A percentile compares a stretch with the other conserved stretches of the same genome.
Evolutionary conservation across 2,113 vertebrate genomes (phyloP).

Genomic region (Chrysemys picta): DNA sequence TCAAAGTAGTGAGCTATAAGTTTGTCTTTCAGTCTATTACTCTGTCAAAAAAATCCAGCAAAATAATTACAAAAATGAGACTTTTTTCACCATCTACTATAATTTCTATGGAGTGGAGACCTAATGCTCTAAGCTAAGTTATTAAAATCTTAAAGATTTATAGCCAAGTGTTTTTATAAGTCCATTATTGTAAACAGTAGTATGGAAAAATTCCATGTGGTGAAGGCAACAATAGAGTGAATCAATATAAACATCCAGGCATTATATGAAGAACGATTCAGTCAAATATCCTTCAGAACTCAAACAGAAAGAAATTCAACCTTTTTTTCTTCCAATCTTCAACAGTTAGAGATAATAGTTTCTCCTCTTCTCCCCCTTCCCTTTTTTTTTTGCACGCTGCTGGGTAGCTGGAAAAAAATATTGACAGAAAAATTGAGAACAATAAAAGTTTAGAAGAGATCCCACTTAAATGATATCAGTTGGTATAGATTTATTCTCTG

Average conservation of each 20-base stretch:
- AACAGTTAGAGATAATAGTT: not conserved
- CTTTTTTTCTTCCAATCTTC: not conserved
- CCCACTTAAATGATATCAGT: not conserved
- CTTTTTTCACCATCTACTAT: not conserved
- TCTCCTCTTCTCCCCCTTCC: not conserved
- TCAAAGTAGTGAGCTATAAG: not conserved
- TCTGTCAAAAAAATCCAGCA: not conserved
- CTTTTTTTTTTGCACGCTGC: not conserved
- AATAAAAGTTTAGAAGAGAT: constrained; percentile 8
- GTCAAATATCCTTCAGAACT: not conserved
- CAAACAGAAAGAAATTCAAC: not conserved
- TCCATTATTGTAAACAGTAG: not conserved
- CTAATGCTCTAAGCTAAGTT: not conserved
- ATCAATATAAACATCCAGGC: not conserved
- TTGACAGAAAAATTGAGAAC: not conserved
- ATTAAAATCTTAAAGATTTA: not conserved
- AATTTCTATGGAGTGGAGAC: not conserved
- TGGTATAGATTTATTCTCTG: not conserved
- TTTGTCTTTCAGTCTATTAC: not conserved
- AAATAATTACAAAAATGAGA: not conserved
- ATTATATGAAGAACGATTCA: not conserved
- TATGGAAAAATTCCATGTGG: not conserved
- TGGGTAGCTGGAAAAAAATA: not conserved
- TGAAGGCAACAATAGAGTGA: not conserved
- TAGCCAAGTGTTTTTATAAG: not conserved